A percentile compares a stretch with the other conserved stretches of the same genome.
Conservation (phyloP, 2,888 invertebrate species). For the Amphipyra berbera region DNA sequence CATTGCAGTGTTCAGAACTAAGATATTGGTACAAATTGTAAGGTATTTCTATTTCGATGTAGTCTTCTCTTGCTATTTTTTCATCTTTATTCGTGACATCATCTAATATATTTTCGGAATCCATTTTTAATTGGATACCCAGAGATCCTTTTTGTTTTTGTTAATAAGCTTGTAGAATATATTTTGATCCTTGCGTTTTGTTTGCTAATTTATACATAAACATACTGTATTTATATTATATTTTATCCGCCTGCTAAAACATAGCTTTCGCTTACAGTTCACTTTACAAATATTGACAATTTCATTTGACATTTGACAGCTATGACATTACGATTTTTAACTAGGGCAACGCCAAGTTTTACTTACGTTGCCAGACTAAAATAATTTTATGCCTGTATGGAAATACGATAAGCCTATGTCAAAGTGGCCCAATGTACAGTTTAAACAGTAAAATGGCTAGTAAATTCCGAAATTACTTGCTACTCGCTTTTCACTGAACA, state of each 20-base stretch:
- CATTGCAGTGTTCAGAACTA: constrained; percentile 60
- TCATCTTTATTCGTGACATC: constrained; percentile 3
- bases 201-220: background rate
- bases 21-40: constrained; percentile 64
- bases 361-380: no score
- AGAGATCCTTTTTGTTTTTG: background rate
- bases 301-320: no score
- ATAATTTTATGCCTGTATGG: no score
- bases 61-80: constrained; percentile 32
- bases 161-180: background rate
- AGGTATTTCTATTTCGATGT: constrained; percentile 69
- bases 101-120: constrained; percentile 1
- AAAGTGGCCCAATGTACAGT: no score
- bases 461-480: no score
- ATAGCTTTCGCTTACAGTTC: no score
- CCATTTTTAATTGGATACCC: constrained; percentile 16
- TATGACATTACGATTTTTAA: no score
- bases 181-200: background rate
- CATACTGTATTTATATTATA: background rate
- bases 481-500: no score
- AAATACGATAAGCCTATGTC: no score
- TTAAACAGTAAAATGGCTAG: no score
- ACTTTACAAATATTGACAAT: no score
- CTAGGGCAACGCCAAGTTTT: no score
- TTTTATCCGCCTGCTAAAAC: background rate